Evolutionary conservation across 2,888 invertebrate species (phyloP).

Genomic region (Itoplectis maculator): DNA sequence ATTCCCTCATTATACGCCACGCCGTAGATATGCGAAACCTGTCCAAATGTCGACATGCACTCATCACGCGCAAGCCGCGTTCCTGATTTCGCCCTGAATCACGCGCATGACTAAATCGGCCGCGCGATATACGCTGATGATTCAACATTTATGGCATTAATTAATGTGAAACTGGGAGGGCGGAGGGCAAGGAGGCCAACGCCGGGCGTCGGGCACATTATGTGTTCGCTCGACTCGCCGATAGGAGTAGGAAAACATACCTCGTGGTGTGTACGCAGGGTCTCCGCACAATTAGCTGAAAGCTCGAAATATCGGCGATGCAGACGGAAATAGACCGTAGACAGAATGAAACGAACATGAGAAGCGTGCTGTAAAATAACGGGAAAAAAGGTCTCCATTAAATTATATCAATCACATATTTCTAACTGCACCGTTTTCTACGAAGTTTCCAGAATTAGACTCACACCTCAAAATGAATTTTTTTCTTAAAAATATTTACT

Average conservation of each 20-base stretch:
- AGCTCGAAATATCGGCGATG: neutral
- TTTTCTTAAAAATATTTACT: too few relatives aligned
- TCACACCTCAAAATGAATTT: too few relatives aligned
- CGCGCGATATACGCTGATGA: neutral
- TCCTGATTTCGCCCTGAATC: constrained; percentile 10
- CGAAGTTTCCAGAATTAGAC: too few relatives aligned
- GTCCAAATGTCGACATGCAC: constrained; percentile 34
- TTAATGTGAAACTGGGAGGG: constrained; percentile 9
- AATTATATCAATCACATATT: neutral
- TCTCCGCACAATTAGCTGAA: neutral
- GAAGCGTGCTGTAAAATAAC: neutral
- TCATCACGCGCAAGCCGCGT: constrained; percentile 27
- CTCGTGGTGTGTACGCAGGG: neutral
- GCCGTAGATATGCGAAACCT: constrained; percentile 23
- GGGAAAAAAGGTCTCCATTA: neutral
- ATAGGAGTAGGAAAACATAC: constrained; percentile 1
- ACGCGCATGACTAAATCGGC: neutral
- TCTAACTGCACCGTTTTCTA: too few relatives aligned
- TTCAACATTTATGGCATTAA: constrained; percentile 33
- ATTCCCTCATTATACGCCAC: constrained; percentile 21
- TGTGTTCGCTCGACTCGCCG: neutral
- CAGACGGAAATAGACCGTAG: neutral
- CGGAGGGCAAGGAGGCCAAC: too few relatives aligned
- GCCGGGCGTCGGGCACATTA: neutral
- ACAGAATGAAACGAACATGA: neutral